Conservation (phyloP, 2,888 invertebrate species). For the Oscheius sp. region DNA sequence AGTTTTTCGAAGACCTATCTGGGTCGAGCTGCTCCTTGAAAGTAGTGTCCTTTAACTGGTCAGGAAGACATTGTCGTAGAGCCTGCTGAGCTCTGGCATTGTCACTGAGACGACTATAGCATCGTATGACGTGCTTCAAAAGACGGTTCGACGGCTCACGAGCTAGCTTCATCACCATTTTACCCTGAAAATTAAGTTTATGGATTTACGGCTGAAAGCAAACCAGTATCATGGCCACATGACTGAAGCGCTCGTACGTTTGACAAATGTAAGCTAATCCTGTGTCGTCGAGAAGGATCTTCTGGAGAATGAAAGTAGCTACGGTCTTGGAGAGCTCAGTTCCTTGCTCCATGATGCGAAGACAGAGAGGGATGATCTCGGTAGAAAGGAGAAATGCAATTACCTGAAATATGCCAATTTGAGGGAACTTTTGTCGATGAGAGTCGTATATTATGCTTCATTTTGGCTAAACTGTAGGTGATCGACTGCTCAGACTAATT, state of each 20-base stretch:
- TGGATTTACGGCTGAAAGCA: slow-evolving; percentile 44
- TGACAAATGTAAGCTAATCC: slow-evolving; percentile 98
- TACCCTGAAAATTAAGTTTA: slow-evolving; percentile 80
- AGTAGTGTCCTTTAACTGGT: slow-evolving; percentile 94
- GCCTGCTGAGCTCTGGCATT: slow-evolving; percentile 96
- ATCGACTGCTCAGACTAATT: no score
- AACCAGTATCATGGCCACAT: slow-evolving; percentile 97
- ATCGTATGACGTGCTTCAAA: slow-evolving; percentile 96
- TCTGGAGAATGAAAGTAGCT: slow-evolving; percentile 95
- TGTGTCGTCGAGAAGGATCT: slow-evolving; percentile 95
- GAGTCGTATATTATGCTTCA: no score
- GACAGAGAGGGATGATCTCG: slow-evolving; percentile 97
- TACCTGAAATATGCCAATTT: slow-evolving; percentile 77
- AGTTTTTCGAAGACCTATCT: slow-evolving; percentile 96
- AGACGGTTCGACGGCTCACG: slow-evolving; percentile 95
- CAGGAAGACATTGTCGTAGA: slow-evolving; percentile 93
- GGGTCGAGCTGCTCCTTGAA: slow-evolving; percentile 83
- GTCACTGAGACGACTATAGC: slow-evolving; percentile 94
- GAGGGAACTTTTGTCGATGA: background rate
- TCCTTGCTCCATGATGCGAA: slow-evolving; percentile 98
- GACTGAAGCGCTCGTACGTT: slow-evolving; percentile 98
- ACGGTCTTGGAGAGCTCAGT: slow-evolving; percentile 98
- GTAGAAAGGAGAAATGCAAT: slow-evolving; percentile 97
- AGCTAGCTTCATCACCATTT: slow-evolving; percentile 96
- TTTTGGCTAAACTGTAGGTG: no score